Percentiles rank a stretch among this genome's conserved stretches.
phyloP scores from a whole-genome alignment of 2,113 vertebrate species.

The Scolopax mira region DNA sequence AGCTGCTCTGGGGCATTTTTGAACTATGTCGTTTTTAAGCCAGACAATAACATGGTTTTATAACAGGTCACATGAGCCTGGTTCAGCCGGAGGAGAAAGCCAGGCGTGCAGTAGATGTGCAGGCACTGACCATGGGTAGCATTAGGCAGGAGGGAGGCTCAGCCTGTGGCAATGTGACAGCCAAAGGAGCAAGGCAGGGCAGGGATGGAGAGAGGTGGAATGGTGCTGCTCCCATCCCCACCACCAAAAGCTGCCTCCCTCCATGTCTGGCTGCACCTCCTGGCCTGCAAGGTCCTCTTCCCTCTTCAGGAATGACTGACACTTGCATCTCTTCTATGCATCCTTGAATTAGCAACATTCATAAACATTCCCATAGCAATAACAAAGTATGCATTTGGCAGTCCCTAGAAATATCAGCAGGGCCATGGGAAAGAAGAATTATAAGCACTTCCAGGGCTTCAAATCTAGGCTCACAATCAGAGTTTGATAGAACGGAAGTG shows the following conservation, averaged over 20 bases:
- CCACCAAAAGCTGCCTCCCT: neutral
- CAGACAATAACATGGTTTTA: conserved; percentile 29
- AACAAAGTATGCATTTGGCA: neutral
- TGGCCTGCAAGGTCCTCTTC: neutral
- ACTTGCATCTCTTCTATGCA: accelerated
- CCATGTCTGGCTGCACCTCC: neutral
- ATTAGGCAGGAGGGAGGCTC: neutral
- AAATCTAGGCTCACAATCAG: neutral
- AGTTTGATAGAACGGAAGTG: neutral
- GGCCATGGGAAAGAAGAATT: neutral
- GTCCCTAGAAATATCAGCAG: neutral
- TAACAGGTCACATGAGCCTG: neutral
- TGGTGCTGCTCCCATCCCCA: accelerated
- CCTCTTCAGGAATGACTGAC: neutral
- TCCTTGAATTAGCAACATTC: neutral
- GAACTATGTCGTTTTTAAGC: neutral
- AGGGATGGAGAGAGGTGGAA: neutral
- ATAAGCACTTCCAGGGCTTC: neutral
- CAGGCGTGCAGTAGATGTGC: neutral
- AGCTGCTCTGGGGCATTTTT: conserved; percentile 13
- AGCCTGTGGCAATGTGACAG: neutral
- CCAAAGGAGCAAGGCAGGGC: neutral
- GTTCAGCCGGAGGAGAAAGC: neutral
- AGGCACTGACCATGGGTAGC: neutral
- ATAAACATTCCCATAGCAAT: neutral